Base-by-base conservation (phyloP, 2,113 vertebrate species). In the Eupsittula cactorum region DNA sequence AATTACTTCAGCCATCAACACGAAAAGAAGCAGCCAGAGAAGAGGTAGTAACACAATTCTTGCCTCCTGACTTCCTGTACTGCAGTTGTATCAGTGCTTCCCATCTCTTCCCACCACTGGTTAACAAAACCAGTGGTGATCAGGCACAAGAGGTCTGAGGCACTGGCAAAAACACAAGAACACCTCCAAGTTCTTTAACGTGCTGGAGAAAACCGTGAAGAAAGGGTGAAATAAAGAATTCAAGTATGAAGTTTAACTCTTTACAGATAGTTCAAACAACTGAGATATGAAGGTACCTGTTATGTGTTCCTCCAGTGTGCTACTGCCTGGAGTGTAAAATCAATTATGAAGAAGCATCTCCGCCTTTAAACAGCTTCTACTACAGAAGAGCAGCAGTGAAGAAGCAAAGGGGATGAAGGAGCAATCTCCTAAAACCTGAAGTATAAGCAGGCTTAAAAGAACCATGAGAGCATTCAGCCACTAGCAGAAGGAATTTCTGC, bases 291-390 rank as follows among this genome's bases (percentile, higher is more conserved):
- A 93, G 19, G 28, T 33, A 64, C 23, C 20, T 52, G 39, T 39
- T 49, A 28, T 0, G 21, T 1, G 1, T 25, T 29, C 63, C 5
- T 52, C 23, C 2, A 31, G 31, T 33, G 31, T 19, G 46, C 9
- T 10, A 12, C 68, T 39, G 47, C 41, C 70, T 29, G 14, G 15
- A 6, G 15, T 69, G 21, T 29, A 49, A 85, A 84, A 73, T 50
- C 33, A 35, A 27, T 14, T 4, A 7, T 2, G 16, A 78, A 71
- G 37, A 47, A 73, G 17, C 7, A 33, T 37, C 46, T 33, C 41
- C 69, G 33, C n/a, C 53, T 89, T 70, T 27, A 39, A 78, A 71
- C 16, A 94, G 55, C 28, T 82, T 18, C 42, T 20, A 17, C 39
- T 31, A 16, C 47, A 74, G 29, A 37, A 60, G 6, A 85, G 27